Conservation (phyloP, 2,797 vertebrate genomes). For the Eremophila alpestris region DNA sequence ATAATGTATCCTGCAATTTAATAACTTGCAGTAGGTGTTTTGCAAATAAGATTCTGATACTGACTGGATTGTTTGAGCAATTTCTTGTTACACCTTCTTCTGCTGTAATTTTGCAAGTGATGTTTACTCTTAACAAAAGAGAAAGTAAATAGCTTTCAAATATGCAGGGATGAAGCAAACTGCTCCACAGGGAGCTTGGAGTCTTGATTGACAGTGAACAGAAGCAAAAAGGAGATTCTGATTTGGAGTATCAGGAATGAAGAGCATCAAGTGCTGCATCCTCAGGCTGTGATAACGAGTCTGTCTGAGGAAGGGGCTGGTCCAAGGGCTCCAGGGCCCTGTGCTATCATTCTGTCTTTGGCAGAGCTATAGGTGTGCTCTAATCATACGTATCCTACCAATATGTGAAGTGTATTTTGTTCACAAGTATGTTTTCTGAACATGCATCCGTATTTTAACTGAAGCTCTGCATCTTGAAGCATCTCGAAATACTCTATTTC, state of each 20-base stretch:
- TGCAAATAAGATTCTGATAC: not conserved
- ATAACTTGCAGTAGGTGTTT: not conserved
- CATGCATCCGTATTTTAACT: fast-evolving
- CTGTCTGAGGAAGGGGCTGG: not conserved
- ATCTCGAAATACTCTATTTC: not conserved
- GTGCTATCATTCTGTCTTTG: not conserved
- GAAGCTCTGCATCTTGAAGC: not conserved
- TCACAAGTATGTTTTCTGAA: not conserved
- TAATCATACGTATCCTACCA: not conserved
- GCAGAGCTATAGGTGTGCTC: not conserved
- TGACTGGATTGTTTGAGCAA: not conserved
- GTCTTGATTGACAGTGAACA: not conserved
- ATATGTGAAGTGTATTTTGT: fast-evolving
- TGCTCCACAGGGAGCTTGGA: not conserved
- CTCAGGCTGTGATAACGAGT: not conserved
- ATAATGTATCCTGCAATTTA: not conserved
- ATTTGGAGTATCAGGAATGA: not conserved
- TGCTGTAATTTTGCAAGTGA: not conserved
- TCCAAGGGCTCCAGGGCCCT: not conserved
- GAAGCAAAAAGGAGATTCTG: not conserved
- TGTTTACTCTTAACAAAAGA: conserved; percentile 8
- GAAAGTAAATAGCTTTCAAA: not conserved
- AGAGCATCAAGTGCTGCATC: not conserved
- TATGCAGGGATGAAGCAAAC: not conserved
- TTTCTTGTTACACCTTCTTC: not conserved